Conservation (phyloP, 1,140 invertebrate genomes). For the Zelostemma sp. region DNA sequence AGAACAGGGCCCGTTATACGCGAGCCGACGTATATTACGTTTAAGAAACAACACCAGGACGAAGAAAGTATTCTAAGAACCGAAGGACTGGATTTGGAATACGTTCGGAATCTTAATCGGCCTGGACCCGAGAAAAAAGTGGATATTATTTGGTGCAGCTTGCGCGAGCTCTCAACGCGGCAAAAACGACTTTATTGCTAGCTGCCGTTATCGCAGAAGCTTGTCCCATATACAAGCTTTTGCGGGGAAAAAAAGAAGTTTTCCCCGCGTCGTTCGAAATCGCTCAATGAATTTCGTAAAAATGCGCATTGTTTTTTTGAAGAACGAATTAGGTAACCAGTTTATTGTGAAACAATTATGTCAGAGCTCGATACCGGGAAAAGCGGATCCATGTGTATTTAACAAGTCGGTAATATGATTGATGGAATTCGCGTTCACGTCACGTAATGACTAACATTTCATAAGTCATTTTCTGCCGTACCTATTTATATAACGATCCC, state of each 20-base stretch:
- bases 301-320: too few relatives aligned
- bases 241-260: neutral
- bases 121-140: slow-evolving; percentile 2
- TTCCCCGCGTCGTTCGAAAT: too few relatives aligned
- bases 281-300: too few relatives aligned
- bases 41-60: slow-evolving; percentile 4
- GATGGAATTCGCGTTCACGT: slow-evolving; percentile 7
- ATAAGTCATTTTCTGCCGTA: slow-evolving; percentile 1
- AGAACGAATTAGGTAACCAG: too few relatives aligned
- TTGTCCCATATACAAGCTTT: neutral
- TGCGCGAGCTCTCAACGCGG: slow-evolving; percentile 1
- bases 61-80: slow-evolving; percentile 17
- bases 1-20: slow-evolving; percentile 35
- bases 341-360: neutral
- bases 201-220: neutral
- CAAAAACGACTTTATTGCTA: slow-evolving; percentile 14
- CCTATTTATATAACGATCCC: slow-evolving; percentile 1
- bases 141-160: slow-evolving; percentile 4
- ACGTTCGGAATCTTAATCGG: slow-evolving; percentile 12
- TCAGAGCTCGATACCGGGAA: neutral
- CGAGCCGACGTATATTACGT: slow-evolving; percentile 17
- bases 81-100: slow-evolving; percentile 10
- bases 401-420: slow-evolving; percentile 3
- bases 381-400: neutral
- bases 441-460: slow-evolving; percentile 3